These are phyloP conservation scores for Phrynosoma blainvillii DNA, from an alignment of 2,113 vertebrate species.

Conservation along the genomic window DNA sequence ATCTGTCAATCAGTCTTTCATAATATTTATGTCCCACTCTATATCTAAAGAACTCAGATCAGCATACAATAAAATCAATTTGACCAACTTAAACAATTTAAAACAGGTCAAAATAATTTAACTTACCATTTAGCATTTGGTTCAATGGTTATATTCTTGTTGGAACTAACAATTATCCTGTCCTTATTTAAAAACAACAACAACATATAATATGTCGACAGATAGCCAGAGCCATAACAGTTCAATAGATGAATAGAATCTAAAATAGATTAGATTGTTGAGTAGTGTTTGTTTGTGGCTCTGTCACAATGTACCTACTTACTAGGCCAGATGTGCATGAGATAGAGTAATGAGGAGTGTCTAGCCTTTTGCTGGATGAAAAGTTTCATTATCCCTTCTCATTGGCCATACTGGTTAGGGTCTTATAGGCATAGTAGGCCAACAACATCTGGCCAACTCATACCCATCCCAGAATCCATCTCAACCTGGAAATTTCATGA, in stretches of 20 bases:
- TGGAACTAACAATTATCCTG: not conserved
- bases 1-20: too few species aligned
- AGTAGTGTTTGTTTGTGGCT: not conserved
- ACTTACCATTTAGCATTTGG: too few species aligned
- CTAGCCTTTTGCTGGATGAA: too few species aligned
- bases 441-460: not conserved
- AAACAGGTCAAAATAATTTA: too few species aligned
- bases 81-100: too few species aligned
- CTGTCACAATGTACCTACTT: not conserved
- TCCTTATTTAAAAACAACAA: too few species aligned
- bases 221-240: not conserved
- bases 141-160: too few species aligned
- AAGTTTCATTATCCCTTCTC: not conserved
- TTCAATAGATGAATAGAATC: not conserved
- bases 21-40: too few species aligned
- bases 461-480: not conserved
- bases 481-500: not conserved
- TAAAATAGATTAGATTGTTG: not conserved
- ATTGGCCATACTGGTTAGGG: not conserved
- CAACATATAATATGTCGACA: not conserved
- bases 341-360: not conserved
- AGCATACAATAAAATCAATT: too few species aligned
- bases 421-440: not conserved
- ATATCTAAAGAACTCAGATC: too few species aligned
- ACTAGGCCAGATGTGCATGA: not conserved